These are phyloP conservation scores for Crambe crambe DNA, from an alignment of 37 sponge, comb jelly and placozoan genomes.

Conservation along the genomic window DNA sequence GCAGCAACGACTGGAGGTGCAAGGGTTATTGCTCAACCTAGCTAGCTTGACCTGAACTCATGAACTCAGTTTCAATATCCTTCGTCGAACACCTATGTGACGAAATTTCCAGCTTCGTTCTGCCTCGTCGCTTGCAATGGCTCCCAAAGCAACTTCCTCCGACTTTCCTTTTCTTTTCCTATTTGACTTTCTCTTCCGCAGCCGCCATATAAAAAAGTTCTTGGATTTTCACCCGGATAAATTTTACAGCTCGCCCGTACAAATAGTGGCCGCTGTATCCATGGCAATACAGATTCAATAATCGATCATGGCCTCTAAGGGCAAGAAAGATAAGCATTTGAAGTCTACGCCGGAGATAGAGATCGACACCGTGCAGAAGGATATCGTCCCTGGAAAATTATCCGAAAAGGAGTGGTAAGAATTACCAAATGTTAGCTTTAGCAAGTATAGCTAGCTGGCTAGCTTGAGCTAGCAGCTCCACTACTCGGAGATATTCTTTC, in stretches of 20 bases:
- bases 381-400: slow-evolving; percentile 58
- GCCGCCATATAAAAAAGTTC: too few species aligned
- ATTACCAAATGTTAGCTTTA: background rate
- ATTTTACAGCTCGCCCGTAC: background rate
- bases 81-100: background rate
- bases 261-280: background rate
- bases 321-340: slow-evolving; percentile 5
- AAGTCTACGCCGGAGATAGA: background rate
- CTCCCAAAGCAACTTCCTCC: background rate
- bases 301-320: slow-evolving; percentile 19
- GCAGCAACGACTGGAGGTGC: too few species aligned
- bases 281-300: slow-evolving; percentile 1
- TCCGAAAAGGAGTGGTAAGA: slow-evolving; percentile 61
- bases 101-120: background rate
- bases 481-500: too few species aligned
- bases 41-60: too few species aligned
- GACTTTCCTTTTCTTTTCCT: background rate
- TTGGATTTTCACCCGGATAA: background rate
- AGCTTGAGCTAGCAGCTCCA: too few species aligned
- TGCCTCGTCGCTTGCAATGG: background rate
- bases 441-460: background rate
- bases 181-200: background rate
- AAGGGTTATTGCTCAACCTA: too few species aligned
- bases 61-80: background rate
- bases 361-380: slow-evolving; percentile 26